Evolutionary conservation across 2,797 vertebrate genomes (phyloP).

Genomic region (Tangara arthus): DNA sequence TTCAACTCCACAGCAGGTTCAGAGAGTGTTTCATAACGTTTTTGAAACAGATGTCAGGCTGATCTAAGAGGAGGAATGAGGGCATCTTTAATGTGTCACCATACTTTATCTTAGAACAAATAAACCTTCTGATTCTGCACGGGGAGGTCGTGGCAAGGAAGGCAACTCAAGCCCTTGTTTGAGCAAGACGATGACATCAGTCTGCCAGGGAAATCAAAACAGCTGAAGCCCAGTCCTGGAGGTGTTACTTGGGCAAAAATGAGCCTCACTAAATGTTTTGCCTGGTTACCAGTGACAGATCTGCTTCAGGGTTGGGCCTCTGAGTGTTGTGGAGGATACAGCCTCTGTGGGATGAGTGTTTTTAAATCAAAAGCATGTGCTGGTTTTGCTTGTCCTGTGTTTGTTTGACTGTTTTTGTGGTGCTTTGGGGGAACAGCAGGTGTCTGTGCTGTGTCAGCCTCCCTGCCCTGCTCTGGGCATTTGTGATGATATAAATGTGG

Average conservation of each 20-base stretch:
- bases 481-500: neutral
- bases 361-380: neutral
- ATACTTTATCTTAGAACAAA: conserved; percentile 59
- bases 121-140: conserved; percentile 35
- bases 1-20: conserved; percentile 32
- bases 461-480: neutral
- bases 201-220: conserved; percentile 38
- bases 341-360: accelerated
- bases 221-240: neutral
- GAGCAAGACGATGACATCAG: neutral
- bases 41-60: conserved; percentile 46
- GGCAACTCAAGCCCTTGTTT: conserved; percentile 28
- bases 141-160: conserved; percentile 3
- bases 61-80: conserved; percentile 41
- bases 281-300: neutral
- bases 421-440: no score
- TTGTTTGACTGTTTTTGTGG: neutral
- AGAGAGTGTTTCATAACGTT: conserved; percentile 68
- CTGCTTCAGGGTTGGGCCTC: neutral
- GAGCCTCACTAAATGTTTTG: neutral
- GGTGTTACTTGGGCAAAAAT: neutral
- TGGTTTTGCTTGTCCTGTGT: neutral
- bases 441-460: neutral
- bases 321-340: neutral
- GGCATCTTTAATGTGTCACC: conserved; percentile 24